phyloP scores from a whole-genome alignment of 2,113 vertebrate species.

The Otis tarda region DNA sequence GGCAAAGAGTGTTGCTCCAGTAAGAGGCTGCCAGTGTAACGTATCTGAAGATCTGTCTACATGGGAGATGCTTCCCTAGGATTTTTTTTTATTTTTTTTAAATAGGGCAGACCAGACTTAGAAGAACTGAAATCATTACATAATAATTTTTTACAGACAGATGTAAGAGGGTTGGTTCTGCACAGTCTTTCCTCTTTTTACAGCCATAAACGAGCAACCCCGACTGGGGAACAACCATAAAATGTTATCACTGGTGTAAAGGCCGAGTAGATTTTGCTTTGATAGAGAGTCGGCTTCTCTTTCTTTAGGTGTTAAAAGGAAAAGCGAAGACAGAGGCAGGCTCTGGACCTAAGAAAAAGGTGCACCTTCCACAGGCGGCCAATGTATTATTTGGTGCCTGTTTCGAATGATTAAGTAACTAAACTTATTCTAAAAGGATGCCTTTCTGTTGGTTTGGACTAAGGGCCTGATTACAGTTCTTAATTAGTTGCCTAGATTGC shows the following conservation, averaged over 20 bases:
- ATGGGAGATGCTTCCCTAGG: background rate
- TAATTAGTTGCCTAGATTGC: constrained; percentile 22
- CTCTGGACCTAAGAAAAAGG: background rate
- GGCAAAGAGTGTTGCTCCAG: background rate
- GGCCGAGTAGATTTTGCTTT: background rate
- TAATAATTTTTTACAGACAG: background rate
- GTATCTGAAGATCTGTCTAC: background rate
- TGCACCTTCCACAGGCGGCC: background rate
- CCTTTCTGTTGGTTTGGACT: background rate
- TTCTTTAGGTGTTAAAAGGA: background rate
- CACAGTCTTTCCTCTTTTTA: background rate
- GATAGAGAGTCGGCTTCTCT: background rate
- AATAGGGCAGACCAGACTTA: background rate
- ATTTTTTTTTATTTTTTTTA: background rate
- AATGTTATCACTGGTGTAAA: background rate
- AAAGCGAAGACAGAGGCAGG: background rate
- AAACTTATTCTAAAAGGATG: background rate
- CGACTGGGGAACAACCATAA: background rate
- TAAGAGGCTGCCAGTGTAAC: background rate
- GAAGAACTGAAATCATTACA: background rate
- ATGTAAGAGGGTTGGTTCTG: background rate
- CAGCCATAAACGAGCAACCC: background rate
- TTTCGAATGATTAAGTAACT: background rate
- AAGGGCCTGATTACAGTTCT: constrained; percentile 20
- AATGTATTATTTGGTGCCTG: background rate